These are phyloP conservation scores for Junonia oenone DNA, from an alignment of 2,888 invertebrate genomes.

Conservation along the genomic window DNA sequence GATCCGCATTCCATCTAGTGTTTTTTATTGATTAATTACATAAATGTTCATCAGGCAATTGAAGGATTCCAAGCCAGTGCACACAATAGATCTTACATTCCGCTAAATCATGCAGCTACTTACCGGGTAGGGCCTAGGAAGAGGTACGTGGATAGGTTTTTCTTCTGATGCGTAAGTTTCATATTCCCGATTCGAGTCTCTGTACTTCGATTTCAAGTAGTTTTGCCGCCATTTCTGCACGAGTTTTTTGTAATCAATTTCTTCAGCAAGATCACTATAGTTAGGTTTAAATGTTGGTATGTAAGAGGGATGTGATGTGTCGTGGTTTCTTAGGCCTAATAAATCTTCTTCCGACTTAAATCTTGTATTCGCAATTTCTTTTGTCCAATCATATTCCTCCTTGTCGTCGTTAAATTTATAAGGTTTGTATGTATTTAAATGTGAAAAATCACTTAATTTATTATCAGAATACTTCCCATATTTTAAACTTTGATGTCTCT, in stretches of 20 bases:
- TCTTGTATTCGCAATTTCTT: conserved; percentile 48
- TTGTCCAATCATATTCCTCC: conserved; percentile 50
- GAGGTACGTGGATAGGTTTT: conserved; percentile 58
- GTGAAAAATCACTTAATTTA: conserved; percentile 47
- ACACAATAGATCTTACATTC: conserved; percentile 28
- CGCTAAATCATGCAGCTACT: conserved; percentile 35
- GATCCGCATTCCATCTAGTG: conserved; percentile 70
- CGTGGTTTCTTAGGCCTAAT: conserved; percentile 62
- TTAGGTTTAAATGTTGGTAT: conserved; percentile 51
- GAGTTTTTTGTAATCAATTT: conserved; percentile 58
- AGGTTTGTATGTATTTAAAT: conserved; percentile 42
- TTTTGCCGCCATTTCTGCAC: conserved; percentile 68
- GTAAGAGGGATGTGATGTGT: conserved; percentile 60
- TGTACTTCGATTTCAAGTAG: conserved; percentile 62
- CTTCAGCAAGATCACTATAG: conserved; percentile 44
- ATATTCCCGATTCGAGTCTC: conserved; percentile 52
- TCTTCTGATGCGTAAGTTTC: conserved; percentile 60
- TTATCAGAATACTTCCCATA: conserved; percentile 45
- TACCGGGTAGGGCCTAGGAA: conserved; percentile 69
- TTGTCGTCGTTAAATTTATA: conserved; percentile 42
- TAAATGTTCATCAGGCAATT: conserved; percentile 35
- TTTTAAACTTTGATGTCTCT: conserved; percentile 44
- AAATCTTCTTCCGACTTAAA: conserved; percentile 71
- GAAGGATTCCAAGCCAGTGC: conserved; percentile 30
- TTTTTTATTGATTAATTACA: conserved; percentile 56